Base-by-base conservation (phyloP, 2,797 vertebrate species). In the Pteropus rufus region DNA sequence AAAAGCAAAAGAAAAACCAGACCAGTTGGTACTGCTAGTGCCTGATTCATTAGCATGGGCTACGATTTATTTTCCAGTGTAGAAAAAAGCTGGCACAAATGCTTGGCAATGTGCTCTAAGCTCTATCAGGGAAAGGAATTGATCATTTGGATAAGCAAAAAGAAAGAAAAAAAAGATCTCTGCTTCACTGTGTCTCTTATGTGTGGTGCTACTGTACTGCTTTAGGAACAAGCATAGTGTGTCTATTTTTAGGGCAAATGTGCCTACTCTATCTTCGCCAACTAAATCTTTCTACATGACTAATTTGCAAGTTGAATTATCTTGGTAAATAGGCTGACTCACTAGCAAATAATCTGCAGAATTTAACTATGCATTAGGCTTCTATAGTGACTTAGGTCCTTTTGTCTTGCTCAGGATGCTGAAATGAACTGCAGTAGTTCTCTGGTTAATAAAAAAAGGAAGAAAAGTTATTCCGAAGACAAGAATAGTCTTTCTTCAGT, bases 301-400 rank as follows among this genome's bases (percentile, higher is more conserved):
- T 98, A 97, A 98, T 98, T 98, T 98, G 97, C 97, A 98, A 91
- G 93, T 94, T 95, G 97, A 97, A 97, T 98, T 93, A 89, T 91
- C 98, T 97, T 95, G 95, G 98, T 98, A 98, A 98, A 98, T 97
- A 97, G 97, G 96, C 91, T 98, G 98, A 98, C 97, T 98, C 98
- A 98, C 94, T 94, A 73, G 91, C 97, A 98, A 98, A 98, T 97
- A 97, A 97, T 97, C 83, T 89, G 95, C 95, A 97, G 94, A 97
- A 97, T 97, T 97, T 98, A 97, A 97, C 97, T 95, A 80, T 91
- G 94, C 97, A 96, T 98, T 97, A 97, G 96, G 91, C 62, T 93
- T 95, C 91, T 82, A 90, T 95, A 81, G 94, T 89, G 97, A 98
- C 98, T 98, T 95, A 97, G 93, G 80, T 86, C 70, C 91, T 97